A percentile compares a stretch with the other conserved stretches of the same genome.
These are phyloP conservation scores for Palythoa grandis DNA, from an alignment of 92 coral and sea anemone genomes.

Conservation along the genomic window DNA sequence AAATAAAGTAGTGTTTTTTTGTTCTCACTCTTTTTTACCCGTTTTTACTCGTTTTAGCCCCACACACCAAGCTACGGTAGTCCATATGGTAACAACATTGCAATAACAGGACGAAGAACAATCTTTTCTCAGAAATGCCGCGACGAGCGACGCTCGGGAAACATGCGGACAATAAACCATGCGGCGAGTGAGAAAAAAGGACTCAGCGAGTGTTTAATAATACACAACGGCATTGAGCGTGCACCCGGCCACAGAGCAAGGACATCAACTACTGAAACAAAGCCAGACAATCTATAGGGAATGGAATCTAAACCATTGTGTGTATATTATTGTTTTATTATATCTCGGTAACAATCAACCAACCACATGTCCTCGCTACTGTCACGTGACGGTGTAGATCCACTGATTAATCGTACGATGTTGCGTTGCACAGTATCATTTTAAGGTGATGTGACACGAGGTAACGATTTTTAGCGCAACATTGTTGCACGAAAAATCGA, in stretches of 20 bases:
- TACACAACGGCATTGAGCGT: conserved; percentile 9
- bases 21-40: too few relatives aligned
- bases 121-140: background rate
- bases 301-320: background rate
- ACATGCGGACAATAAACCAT: background rate
- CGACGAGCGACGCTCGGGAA: background rate
- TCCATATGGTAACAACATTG: background rate
- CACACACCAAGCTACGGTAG: background rate
- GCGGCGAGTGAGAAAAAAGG: background rate
- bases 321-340: too few relatives aligned
- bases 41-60: background rate
- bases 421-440: too few relatives aligned
- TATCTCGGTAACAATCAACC: too few relatives aligned
- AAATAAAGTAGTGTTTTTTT: too few relatives aligned
- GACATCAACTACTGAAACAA: background rate
- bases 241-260: background rate
- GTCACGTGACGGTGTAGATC: too few relatives aligned
- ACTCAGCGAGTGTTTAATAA: conserved; percentile 2
- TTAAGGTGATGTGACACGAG: too few relatives aligned
- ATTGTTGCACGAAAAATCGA: too few relatives aligned
- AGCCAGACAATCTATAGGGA: background rate
- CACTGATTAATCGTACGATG: too few relatives aligned
- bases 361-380: too few relatives aligned
- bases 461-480: too few relatives aligned
- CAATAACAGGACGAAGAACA: background rate